Base-by-base conservation (phyloP, 2,797 vertebrate species). In the Rhynchotus rufescens region DNA sequence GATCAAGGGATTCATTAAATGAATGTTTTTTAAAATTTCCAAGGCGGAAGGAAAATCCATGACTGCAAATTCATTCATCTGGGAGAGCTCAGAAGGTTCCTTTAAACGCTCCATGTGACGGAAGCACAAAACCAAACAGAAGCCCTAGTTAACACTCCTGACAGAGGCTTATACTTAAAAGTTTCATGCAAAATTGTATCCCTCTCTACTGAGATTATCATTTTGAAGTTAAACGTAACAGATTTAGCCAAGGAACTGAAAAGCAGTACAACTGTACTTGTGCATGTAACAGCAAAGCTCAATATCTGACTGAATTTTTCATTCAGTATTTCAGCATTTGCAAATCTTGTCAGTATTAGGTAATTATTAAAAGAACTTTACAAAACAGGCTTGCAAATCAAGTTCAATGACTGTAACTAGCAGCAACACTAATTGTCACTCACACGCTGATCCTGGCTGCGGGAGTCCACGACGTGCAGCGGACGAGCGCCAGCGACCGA, bases 401-500 rank as follows among this genome's bases (percentile, higher is more conserved):
- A 67, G 11, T 2, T 64, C 19, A 8, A 51, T 1, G 4, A 49
- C 28, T 57, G 28, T 9, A 40, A 80, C 60, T 78, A 80, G 30
- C 16, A 83, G 23, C 66, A 84, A 13, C 67, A 66, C 32, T 84
- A 72, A 54, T 61, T 91, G 75, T 89, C 77, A 97, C 97, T 91
- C 95, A 98, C 97, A 66, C 76, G 85, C 40, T 89, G 94, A 90
- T 72, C 59, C 1, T 96, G 95, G 57, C 71, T 62, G 80, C 49
- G 76, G 82, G 52, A 73, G 52, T 95, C 95, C 68, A 23, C 68
- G 94, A 88, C 94, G 89, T 97, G 98, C 36, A 97, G 96, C 75
- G 97, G 97, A 79, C 97, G 93, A 80, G 96, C 96, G 34, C 75
- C 45, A 92, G 97, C 92, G 64, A 97, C 93, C 66, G 98, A 96